These are phyloP conservation scores for Meloidogyne floridensis DNA, from an alignment of 1,140 invertebrate species.

Conservation along the genomic window DNA sequence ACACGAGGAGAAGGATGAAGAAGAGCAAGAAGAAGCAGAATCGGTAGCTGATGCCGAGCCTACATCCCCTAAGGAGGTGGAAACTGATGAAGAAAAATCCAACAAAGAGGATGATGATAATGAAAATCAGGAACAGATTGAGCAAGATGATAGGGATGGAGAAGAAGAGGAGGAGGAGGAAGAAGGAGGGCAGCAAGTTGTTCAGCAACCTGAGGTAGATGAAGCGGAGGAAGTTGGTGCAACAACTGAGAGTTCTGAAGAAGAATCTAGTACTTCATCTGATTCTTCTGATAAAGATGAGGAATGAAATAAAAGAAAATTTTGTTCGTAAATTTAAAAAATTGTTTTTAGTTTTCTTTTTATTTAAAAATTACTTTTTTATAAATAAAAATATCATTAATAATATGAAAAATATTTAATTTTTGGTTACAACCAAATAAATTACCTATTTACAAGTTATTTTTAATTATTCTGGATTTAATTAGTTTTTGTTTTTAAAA, in stretches of 20 bases:
- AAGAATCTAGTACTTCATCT: constrained; percentile 1
- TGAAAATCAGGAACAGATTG: constrained; percentile 15
- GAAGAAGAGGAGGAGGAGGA: constrained; percentile 17
- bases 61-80: constrained; percentile 1
- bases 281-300: background rate
- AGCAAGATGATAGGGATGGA: constrained; percentile 16
- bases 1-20: background rate
- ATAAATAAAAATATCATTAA: background rate
- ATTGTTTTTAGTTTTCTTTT: background rate
- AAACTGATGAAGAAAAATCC: constrained; percentile 5
- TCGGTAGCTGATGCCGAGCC: constrained; percentile 5
- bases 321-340: background rate
- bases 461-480: background rate
- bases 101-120: constrained; percentile 9
- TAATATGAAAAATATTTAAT: background rate
- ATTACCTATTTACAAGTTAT: background rate
- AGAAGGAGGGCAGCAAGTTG: background rate
- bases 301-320: background rate
- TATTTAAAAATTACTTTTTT: background rate
- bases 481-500: background rate
- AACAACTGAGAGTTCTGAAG: background rate
- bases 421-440: background rate
- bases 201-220: background rate
- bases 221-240: background rate
- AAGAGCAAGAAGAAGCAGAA: constrained; percentile 13